phyloP scores from a whole-genome alignment of 2,888 invertebrate genomes.

The Acanthoscelides obtectus region DNA sequence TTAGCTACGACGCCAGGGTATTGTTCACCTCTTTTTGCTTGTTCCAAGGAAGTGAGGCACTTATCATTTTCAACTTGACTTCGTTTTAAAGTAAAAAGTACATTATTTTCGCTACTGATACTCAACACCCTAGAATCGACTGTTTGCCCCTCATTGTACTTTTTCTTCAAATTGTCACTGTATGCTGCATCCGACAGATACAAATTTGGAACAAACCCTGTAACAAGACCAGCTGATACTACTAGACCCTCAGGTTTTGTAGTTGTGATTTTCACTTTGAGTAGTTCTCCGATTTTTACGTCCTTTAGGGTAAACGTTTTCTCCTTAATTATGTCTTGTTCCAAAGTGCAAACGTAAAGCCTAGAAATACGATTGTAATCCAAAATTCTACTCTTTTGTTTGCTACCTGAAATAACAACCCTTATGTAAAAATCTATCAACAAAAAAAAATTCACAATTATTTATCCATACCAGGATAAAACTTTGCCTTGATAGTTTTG shows the following conservation, averaged over 20 bases:
- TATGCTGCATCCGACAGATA: conserved; percentile 53
- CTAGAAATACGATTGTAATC: conserved; percentile 63
- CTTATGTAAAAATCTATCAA: no score
- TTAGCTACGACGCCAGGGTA: conserved; percentile 56
- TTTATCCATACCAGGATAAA: conserved; percentile 48
- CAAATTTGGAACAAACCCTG: conserved; percentile 55
- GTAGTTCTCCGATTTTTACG: conserved; percentile 52
- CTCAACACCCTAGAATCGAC: conserved; percentile 51
- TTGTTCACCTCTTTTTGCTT: conserved; percentile 50
- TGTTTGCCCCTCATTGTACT: conserved; percentile 53
- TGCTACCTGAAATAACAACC: conserved; percentile 47
- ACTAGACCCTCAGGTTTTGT: conserved; percentile 51
- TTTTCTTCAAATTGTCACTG: conserved; percentile 46
- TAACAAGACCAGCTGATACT: conserved; percentile 52
- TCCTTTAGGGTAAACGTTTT: conserved; percentile 53
- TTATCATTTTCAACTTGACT: conserved; percentile 56
- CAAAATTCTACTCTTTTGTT: conserved; percentile 54
- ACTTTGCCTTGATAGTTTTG: conserved; percentile 48
- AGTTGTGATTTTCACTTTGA: conserved; percentile 51
- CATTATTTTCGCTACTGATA: conserved; percentile 31
- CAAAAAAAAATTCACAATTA: conserved; percentile 58
- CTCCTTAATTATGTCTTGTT: conserved; percentile 53
- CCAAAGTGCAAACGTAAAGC: conserved; percentile 64
- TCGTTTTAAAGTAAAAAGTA: conserved; percentile 62
- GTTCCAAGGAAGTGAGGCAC: conserved; percentile 50